Conservation (phyloP, 2,888 invertebrate genomes). For the Caenorhabditis sp. region DNA sequence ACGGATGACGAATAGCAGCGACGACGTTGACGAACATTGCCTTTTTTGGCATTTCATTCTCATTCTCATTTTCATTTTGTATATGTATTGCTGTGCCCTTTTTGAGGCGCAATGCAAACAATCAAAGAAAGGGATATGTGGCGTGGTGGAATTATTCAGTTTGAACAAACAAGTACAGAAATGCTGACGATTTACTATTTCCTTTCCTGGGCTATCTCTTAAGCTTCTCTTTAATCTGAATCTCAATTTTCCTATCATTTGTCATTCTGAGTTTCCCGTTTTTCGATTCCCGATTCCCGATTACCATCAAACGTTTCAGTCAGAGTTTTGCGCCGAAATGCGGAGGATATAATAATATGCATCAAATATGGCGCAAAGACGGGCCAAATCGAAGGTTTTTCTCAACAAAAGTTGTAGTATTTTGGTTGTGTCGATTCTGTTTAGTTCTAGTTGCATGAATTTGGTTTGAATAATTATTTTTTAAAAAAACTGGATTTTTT, state of each 20-base stretch:
- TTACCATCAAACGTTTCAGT: background rate
- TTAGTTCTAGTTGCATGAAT: background rate
- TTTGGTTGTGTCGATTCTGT: slow-evolving; percentile 39
- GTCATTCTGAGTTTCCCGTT: too few relatives aligned
- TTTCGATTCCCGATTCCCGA: background rate
- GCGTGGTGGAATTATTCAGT: slow-evolving; percentile 49
- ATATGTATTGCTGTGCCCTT: background rate
- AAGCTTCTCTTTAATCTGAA: background rate
- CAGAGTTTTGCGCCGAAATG: slow-evolving; percentile 25
- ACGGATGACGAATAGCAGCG: slow-evolving; percentile 4
- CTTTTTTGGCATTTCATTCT: slow-evolving; percentile 10
- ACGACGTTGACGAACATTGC: slow-evolving; percentile 6
- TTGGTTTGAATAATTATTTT: slow-evolving; percentile 5
- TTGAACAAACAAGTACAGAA: slow-evolving; percentile 55
- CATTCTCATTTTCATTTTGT: background rate
- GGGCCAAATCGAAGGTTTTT: slow-evolving; percentile 67
- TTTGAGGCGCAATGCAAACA: slow-evolving; percentile 35
- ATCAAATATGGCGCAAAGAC: slow-evolving; percentile 67
- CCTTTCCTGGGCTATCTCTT: background rate
- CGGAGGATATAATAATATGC: slow-evolving; percentile 58
- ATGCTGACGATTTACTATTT: slow-evolving; percentile 41
- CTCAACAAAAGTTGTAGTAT: too few relatives aligned
- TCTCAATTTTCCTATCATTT: background rate
- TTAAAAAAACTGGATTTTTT: slow-evolving; percentile 3
- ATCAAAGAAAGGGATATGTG: slow-evolving; percentile 23